These are phyloP conservation scores for Callorhinus ursinus DNA, from an alignment of 2,113 vertebrate species.

Conservation along the genomic window DNA sequence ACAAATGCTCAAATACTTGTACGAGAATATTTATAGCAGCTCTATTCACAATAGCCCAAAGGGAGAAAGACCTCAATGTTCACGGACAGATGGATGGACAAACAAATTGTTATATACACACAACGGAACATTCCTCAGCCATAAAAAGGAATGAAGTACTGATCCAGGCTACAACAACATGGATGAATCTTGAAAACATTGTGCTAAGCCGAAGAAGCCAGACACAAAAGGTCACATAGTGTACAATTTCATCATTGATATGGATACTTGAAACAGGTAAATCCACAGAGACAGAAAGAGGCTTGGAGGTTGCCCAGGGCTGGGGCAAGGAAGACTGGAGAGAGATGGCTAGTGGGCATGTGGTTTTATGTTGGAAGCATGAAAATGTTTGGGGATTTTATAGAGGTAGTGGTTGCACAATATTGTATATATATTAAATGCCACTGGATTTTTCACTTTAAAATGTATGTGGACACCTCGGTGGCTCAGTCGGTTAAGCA, in stretches of 20 bases:
- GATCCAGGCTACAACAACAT: neutral
- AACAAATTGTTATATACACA: neutral
- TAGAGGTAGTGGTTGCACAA: neutral
- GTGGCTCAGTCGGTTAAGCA: no score
- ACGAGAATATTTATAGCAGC: neutral
- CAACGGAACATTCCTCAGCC: neutral
- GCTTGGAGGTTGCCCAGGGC: neutral
- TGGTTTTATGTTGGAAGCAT: neutral
- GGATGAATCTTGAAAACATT: neutral
- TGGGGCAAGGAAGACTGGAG: fast-evolving
- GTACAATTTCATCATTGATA: neutral
- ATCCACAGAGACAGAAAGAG: neutral
- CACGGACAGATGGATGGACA: neutral
- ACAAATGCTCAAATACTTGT: neutral
- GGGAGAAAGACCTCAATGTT: neutral
- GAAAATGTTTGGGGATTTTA: neutral
- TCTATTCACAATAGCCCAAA: neutral
- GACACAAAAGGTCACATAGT: neutral
- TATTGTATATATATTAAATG: neutral
- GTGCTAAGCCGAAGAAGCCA: neutral
- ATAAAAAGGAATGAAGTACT: neutral
- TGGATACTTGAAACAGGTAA: neutral
- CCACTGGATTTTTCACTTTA: neutral
- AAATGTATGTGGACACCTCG: neutral
- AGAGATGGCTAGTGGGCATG: neutral